These are phyloP conservation scores for Listronotus bonariensis DNA, from an alignment of 1,140 invertebrate species.

Conservation along the genomic window DNA sequence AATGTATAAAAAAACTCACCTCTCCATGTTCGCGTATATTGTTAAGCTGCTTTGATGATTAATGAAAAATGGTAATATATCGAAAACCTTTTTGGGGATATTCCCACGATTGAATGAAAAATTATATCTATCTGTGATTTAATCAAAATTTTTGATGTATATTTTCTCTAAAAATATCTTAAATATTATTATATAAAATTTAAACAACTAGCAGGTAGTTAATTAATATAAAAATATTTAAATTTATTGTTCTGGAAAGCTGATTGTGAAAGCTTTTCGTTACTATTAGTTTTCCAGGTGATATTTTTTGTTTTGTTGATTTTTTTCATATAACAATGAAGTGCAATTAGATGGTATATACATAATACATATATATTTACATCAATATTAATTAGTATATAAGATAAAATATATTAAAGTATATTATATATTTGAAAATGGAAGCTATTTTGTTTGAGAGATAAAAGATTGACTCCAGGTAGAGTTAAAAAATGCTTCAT, in stretches of 20 bases:
- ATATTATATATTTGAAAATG: conserved; percentile 58
- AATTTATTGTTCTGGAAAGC: conserved; percentile 38
- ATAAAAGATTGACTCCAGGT: conserved; percentile 65
- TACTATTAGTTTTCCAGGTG: conserved; percentile 40
- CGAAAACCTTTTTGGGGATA: conserved; percentile 49
- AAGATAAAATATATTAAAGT: conserved; percentile 56
- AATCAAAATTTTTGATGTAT: conserved; percentile 62
- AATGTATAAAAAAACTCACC: conserved; percentile 49
- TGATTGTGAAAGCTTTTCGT: conserved; percentile 29
- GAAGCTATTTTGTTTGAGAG: conserved; percentile 61
- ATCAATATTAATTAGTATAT: conserved; percentile 60
- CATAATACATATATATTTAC: conserved; percentile 59
- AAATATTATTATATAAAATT: conserved; percentile 57
- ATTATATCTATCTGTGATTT: conserved; percentile 62
- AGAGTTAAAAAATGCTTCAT: conserved; percentile 54
- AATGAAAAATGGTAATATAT: conserved; percentile 47
- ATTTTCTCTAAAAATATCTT: conserved; percentile 62
- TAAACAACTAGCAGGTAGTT: conserved; percentile 55
- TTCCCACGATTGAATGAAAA: conserved; percentile 53
- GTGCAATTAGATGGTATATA: conserved; percentile 62
- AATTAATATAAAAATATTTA: conserved; percentile 51
- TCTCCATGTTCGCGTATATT: conserved; percentile 45
- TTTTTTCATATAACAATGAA: conserved; percentile 57
- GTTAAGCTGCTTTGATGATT: conserved; percentile 55
- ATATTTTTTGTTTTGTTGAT: conserved; percentile 36